phyloP scores from a whole-genome alignment of 2,113 vertebrate species.

The Neogobius melanostomus region DNA sequence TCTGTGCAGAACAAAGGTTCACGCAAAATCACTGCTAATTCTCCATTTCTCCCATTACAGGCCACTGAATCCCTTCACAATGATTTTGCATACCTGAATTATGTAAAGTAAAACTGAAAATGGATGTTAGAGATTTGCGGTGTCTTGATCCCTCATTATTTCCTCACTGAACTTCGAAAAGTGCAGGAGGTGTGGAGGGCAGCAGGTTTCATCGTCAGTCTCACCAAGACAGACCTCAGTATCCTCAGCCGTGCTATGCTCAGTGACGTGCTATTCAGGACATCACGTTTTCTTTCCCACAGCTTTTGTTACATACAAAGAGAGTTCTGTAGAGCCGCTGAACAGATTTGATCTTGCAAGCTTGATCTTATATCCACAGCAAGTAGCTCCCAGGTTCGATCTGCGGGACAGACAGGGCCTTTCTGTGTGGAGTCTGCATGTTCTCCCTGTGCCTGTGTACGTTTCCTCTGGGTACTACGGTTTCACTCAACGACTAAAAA shows the following conservation, averaged over 20 bases:
- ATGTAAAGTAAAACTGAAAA: constrained; percentile 25
- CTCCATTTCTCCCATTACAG: neutral
- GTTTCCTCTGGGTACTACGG: no score
- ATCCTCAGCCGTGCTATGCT: constrained; percentile 2
- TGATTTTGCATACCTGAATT: constrained; percentile 2
- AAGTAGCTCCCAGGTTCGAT: no score
- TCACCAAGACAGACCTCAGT: neutral
- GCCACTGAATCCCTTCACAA: neutral
- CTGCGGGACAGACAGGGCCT: no score
- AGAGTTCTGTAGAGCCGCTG: constrained; percentile 19
- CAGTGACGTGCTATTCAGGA: constrained; percentile 18
- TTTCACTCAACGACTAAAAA: no score
- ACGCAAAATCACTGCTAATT: neutral
- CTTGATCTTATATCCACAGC: constrained; percentile 1
- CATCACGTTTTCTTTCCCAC: constrained; percentile 15
- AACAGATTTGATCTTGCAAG: constrained; percentile 18
- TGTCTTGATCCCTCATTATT: constrained; percentile 7
- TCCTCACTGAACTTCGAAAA: constrained; percentile 5
- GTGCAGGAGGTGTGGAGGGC: neutral
- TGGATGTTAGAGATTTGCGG: constrained; percentile 7
- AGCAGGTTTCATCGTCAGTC: neutral
- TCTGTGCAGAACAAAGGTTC: neutral
- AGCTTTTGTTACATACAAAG: constrained; percentile 22
- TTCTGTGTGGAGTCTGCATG: no score
- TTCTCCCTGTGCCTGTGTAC: no score